Conservation (phyloP, 2,888 invertebrate genomes). For the Platerodrilus igneus region DNA sequence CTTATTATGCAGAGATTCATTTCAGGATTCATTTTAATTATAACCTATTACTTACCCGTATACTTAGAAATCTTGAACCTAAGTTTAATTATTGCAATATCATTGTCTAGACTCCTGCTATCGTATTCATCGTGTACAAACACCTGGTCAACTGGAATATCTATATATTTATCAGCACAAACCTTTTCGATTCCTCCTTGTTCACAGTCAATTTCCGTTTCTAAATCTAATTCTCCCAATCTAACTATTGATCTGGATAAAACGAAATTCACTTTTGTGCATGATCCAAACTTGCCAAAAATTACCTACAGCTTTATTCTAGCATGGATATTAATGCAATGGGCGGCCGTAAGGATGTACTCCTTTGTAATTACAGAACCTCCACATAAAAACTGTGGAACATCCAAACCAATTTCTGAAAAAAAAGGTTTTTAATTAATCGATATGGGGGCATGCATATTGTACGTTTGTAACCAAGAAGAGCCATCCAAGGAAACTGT, state of each 20-base stretch:
- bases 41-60: too few relatives aligned
- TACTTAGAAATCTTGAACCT: too few relatives aligned
- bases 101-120: slow-evolving; percentile 38
- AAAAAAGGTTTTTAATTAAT: too few relatives aligned
- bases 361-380: slow-evolving; percentile 35
- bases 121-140: slow-evolving; percentile 40
- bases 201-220: slow-evolving; percentile 49
- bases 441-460: not conserved
- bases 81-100: slow-evolving; percentile 44
- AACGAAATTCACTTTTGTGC: slow-evolving; percentile 1
- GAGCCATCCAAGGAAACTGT: slow-evolving; percentile 59
- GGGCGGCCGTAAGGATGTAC: slow-evolving; percentile 38
- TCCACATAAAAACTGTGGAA: slow-evolving; percentile 37
- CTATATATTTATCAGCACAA: slow-evolving; percentile 39
- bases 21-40: too few relatives aligned
- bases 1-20: too few relatives aligned
- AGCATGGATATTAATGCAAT: slow-evolving; percentile 31
- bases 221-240: slow-evolving; percentile 56
- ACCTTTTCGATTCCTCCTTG: slow-evolving; percentile 7
- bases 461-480: slow-evolving; percentile 45
- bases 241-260: slow-evolving; percentile 52
- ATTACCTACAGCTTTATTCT: slow-evolving; percentile 33
- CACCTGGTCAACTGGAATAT: slow-evolving; percentile 35
- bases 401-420: slow-evolving; percentile 18
- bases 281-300: slow-evolving; percentile 3